phyloP scores from a whole-genome alignment of 1,140 invertebrate genomes.

The Phthorimaea operculella region DNA sequence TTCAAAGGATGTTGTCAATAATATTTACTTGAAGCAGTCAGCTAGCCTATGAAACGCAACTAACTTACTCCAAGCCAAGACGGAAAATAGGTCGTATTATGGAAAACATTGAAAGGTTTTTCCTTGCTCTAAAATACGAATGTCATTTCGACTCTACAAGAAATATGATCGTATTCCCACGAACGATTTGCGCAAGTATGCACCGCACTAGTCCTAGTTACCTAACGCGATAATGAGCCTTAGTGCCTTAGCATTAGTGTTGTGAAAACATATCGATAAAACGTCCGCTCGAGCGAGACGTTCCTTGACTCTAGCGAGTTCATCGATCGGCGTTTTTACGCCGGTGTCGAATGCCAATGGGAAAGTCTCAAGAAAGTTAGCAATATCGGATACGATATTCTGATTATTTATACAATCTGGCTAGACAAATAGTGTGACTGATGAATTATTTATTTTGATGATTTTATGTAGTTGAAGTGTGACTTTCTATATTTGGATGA shows the following conservation, averaged over 20 bases:
- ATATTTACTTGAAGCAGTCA: too few relatives aligned
- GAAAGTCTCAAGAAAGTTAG: slow-evolving; percentile 36
- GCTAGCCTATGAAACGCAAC: too few relatives aligned
- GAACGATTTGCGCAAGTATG: slow-evolving; percentile 10
- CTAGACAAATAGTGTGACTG: neutral
- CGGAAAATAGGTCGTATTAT: too few relatives aligned
- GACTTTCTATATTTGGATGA: too few relatives aligned
- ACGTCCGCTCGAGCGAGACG: slow-evolving; percentile 48
- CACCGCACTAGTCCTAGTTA: neutral
- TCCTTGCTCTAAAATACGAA: neutral
- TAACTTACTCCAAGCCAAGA: too few relatives aligned
- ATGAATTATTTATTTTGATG: neutral
- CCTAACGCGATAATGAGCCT: neutral
- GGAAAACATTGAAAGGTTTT: too few relatives aligned
- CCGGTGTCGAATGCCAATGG: slow-evolving; percentile 19
- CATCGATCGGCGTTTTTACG: slow-evolving; percentile 34
- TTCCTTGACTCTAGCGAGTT: slow-evolving; percentile 54
- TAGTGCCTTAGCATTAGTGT: slow-evolving; percentile 1
- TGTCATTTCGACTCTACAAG: slow-evolving; percentile 9
- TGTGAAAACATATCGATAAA: slow-evolving; percentile 4
- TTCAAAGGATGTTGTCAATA: too few relatives aligned
- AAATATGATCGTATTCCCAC: slow-evolving; percentile 21
- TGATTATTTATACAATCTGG: neutral
- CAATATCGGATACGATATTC: neutral
- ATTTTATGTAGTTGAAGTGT: too few relatives aligned